These are phyloP conservation scores for Leptinotarsa defecta DNA, from an alignment of 1,140 invertebrate genomes.

Conservation along the genomic window DNA sequence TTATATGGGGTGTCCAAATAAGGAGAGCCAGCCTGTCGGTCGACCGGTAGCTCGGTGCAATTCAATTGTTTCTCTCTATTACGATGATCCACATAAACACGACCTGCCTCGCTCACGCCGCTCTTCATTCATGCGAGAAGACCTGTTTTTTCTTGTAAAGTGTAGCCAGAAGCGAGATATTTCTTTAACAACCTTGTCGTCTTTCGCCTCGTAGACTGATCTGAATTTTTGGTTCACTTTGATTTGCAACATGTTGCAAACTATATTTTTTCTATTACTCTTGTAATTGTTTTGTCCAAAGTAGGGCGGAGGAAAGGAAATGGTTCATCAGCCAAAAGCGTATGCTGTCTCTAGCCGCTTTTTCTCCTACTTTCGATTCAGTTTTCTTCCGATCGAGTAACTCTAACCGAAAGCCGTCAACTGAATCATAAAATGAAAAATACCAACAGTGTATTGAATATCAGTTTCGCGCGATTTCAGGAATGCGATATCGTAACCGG, in stretches of 20 bases:
- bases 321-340: no score
- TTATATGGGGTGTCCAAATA: conserved; percentile 8
- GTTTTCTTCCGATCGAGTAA: background rate
- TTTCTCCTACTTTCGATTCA: background rate
- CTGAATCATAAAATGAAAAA: background rate
- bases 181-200: no score
- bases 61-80: conserved; percentile 4
- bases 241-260: no score
- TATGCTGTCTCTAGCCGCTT: no score
- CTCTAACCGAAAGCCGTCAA: background rate
- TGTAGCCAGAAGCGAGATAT: no score
- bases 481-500: background rate
- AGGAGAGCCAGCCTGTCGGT: background rate
- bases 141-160: no score
- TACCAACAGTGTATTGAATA: background rate
- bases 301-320: no score
- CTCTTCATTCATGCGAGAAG: background rate
- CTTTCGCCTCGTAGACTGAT: background rate
- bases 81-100: conserved; percentile 3
- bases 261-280: no score
- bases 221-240: no score
- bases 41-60: background rate
- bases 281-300: no score
- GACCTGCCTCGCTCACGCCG: background rate
- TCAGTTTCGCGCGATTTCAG: background rate